phyloP scores from a whole-genome alignment of 2,113 vertebrate genomes.

The Perognathus longimembris region DNA sequence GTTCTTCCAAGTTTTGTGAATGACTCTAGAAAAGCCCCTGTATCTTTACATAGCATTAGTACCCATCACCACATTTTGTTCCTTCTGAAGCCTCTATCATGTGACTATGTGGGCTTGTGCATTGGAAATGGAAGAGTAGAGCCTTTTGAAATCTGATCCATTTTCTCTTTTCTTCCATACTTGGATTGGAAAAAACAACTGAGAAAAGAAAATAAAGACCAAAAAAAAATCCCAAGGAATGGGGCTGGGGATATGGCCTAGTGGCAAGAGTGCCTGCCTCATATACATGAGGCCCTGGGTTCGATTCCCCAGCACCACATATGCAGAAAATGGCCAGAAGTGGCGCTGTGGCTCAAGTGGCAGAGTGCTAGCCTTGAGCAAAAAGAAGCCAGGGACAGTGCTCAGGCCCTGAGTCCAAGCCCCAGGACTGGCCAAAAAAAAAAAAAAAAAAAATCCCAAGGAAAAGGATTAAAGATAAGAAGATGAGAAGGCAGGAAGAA shows the following conservation, averaged over 20 bases:
- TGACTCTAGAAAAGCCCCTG: background rate
- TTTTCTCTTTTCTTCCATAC: constrained; percentile 31
- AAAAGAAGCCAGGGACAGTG: too few species aligned
- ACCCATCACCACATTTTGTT: background rate
- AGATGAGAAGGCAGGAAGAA: constrained; percentile 71
- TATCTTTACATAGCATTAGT: too few species aligned
- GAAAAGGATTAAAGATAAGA: constrained; percentile 80
- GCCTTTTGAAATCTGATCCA: background rate
- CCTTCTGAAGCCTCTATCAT: background rate
- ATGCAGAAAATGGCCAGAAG: too few species aligned
- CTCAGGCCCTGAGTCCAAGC: too few species aligned
- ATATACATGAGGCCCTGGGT: too few species aligned
- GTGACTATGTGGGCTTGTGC: background rate
- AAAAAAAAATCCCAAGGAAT: constrained; percentile 54
- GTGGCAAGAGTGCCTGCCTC: too few species aligned
- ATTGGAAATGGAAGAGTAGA: constrained; percentile 63
- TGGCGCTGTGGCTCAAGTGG: too few species aligned
- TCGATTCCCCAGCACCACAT: too few species aligned
- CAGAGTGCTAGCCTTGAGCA: too few species aligned
- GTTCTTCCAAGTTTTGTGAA: background rate
- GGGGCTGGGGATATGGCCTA: too few species aligned
- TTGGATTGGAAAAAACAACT: background rate
- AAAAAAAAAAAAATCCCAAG: background rate
- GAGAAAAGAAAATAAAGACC: constrained; percentile 33
- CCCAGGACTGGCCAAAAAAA: too few species aligned